These are phyloP conservation scores for Phlogophora meticulosa DNA, from an alignment of 2,888 invertebrate species.

Conservation along the genomic window DNA sequence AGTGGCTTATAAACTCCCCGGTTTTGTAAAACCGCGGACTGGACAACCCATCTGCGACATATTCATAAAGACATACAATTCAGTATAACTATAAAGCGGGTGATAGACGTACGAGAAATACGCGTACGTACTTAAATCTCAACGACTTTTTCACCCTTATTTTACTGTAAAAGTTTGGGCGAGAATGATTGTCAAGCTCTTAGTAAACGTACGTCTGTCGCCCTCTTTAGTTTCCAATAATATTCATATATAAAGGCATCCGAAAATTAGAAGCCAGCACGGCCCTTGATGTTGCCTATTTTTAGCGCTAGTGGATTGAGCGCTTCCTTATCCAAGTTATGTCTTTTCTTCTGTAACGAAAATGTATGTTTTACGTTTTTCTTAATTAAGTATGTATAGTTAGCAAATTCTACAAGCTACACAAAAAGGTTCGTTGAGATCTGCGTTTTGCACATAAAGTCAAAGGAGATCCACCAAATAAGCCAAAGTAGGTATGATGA, in stretches of 20 bases:
- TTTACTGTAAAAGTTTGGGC: background rate
- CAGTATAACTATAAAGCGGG: slow-evolving; percentile 17
- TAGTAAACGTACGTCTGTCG: too few species aligned
- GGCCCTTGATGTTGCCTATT: slow-evolving; percentile 78
- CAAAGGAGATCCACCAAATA: background rate
- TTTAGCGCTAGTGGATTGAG: slow-evolving; percentile 77
- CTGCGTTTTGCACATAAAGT: background rate
- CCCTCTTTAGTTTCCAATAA: slow-evolving; percentile 3
- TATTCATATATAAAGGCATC: slow-evolving; percentile 29
- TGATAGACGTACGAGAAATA: background rate
- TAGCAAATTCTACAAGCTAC: background rate
- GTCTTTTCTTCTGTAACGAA: slow-evolving; percentile 75
- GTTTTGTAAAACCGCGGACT: too few species aligned
- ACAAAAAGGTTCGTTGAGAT: too few species aligned
- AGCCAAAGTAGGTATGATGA: background rate
- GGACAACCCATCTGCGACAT: too few species aligned
- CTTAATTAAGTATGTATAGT: background rate
- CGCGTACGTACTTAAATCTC: background rate
- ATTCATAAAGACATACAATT: slow-evolving; percentile 43
- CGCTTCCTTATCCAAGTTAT: slow-evolving; percentile 66
- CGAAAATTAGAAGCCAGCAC: slow-evolving; percentile 72
- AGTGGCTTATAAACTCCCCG: too few species aligned
- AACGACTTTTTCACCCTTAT: background rate
- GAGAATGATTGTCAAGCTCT: background rate
- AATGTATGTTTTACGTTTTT: background rate